phyloP scores from a whole-genome alignment of 1,140 invertebrate species.

The Drosophila pandora region DNA sequence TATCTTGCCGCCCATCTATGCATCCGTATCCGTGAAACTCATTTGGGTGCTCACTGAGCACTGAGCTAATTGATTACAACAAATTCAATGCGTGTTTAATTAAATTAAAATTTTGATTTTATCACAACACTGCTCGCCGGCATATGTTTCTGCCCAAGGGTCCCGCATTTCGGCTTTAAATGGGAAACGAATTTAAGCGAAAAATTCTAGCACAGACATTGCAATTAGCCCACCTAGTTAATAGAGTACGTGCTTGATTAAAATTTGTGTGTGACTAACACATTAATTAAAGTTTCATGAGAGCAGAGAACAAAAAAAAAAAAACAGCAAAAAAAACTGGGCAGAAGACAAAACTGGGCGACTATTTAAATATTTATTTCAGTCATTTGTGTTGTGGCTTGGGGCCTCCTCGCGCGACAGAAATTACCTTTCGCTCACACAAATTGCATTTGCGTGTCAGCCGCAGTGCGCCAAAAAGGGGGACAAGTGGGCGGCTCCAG shows the following conservation, averaged over 20 bases:
- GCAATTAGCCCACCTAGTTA: conserved; percentile 45
- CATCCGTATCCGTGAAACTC: conserved; percentile 32
- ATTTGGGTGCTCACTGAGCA: conserved; percentile 43
- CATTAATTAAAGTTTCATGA: conserved; percentile 65
- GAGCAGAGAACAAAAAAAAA: conserved; percentile 1
- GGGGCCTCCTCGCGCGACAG: conserved; percentile 29
- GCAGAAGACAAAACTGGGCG: conserved; percentile 17
- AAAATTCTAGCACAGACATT: background rate
- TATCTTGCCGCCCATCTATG: conserved; percentile 25
- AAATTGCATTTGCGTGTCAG: conserved; percentile 79
- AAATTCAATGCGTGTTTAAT: conserved; percentile 57
- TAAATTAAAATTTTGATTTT: conserved; percentile 66
- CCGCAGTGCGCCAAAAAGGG: conserved; percentile 25
- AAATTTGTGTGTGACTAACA: conserved; percentile 44
- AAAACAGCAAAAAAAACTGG: conserved; percentile 1
- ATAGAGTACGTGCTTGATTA: conserved; percentile 38
- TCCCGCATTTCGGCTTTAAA: conserved; percentile 7
- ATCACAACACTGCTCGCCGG: conserved; percentile 32
- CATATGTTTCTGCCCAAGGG: conserved; percentile 36
- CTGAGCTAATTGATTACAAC: conserved; percentile 53
- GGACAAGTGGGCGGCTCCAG: background rate
- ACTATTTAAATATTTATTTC: conserved; percentile 63
- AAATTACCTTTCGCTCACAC: conserved; percentile 59
- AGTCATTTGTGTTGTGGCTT: conserved; percentile 44
- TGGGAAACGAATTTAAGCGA: conserved; percentile 16